Conservation (phyloP, 2,113 vertebrate species). For the Elachura formosa region DNA sequence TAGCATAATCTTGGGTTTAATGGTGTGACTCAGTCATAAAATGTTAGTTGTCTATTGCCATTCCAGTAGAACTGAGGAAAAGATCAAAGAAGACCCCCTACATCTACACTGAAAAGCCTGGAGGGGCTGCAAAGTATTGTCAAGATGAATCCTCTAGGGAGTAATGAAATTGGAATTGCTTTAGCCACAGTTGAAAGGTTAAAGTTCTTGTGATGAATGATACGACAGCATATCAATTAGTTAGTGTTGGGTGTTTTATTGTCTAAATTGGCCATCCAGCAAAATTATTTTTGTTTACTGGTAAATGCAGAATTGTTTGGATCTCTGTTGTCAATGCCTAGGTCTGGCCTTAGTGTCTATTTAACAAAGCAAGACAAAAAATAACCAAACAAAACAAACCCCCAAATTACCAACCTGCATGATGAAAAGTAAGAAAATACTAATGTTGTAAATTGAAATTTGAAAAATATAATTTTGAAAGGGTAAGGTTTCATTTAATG, state of each 20-base stretch:
- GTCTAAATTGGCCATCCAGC: neutral
- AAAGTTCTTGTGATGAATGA: neutral
- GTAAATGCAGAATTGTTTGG: neutral
- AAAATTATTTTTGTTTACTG: neutral
- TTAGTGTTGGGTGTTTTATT: neutral
- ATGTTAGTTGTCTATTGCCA: neutral
- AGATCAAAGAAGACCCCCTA: slow-evolving; percentile 33
- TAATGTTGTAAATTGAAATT: no score
- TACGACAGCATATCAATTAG: slow-evolving; percentile 4
- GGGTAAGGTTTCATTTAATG: neutral
- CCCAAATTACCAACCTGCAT: neutral
- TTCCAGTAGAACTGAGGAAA: neutral
- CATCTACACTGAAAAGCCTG: neutral
- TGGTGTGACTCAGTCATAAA: neutral
- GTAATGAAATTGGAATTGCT: slow-evolving; percentile 30
- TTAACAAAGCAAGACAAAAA: neutral
- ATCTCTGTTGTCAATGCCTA: neutral
- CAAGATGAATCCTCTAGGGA: neutral
- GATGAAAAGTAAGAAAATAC: neutral
- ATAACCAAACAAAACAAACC: fast-evolving
- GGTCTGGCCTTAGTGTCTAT: neutral
- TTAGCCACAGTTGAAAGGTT: slow-evolving; percentile 30
- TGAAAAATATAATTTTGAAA: neutral
- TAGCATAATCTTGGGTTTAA: neutral
- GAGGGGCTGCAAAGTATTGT: neutral